Conservation (phyloP, 2,113 vertebrate genomes). For the Macrotis lagotis region DNA sequence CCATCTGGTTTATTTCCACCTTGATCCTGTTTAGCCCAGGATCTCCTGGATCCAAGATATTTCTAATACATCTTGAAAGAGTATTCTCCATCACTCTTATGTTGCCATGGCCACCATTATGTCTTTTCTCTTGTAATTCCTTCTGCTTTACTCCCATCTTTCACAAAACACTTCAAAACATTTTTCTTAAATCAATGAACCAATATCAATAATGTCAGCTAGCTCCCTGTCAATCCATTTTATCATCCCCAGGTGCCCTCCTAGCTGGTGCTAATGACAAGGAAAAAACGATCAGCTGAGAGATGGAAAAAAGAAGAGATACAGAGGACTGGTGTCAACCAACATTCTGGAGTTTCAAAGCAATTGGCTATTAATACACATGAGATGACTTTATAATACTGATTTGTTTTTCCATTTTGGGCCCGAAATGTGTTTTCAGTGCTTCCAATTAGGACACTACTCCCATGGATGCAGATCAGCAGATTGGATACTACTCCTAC, state of each 20-base stretch:
- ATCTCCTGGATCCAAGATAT: not conserved
- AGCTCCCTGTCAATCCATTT: not conserved
- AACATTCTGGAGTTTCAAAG: not conserved
- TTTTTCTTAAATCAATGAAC: slow-evolving; percentile 6
- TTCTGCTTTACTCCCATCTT: not conserved
- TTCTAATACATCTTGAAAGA: not conserved
- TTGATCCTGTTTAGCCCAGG: not conserved
- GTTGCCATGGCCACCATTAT: not conserved
- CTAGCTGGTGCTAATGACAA: not conserved
- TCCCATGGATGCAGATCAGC: not conserved
- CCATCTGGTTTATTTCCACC: not conserved
- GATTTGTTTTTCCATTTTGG: not conserved
- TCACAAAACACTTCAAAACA: slow-evolving; percentile 1
- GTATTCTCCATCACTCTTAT: not conserved
- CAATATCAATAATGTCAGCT: not conserved
- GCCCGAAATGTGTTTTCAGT: not conserved
- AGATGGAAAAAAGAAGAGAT: not conserved
- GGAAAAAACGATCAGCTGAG: not conserved
- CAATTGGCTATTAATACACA: not conserved
- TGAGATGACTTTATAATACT: not conserved
- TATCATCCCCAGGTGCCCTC: not conserved
- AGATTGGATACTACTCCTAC: not conserved
- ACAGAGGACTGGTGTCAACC: not conserved
- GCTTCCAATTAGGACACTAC: not conserved
- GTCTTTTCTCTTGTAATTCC: not conserved